Conservation (phyloP, 2,113 vertebrate species). For the Athene cunicularia region DNA sequence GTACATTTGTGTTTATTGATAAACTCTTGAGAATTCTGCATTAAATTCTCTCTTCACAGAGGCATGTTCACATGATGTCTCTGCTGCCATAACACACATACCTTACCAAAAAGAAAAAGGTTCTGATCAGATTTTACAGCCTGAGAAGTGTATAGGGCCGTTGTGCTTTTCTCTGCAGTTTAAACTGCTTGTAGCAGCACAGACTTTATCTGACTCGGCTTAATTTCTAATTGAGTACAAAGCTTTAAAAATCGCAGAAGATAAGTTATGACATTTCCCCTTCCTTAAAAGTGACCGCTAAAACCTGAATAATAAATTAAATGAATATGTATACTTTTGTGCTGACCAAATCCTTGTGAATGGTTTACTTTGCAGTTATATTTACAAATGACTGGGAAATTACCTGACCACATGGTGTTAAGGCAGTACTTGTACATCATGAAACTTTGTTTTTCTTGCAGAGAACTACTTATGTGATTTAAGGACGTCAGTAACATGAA, state of each 20-base stretch:
- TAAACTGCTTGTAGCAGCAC: background rate
- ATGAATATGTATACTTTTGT: background rate
- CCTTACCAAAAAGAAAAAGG: background rate
- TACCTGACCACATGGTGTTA: slow-evolving; percentile 2
- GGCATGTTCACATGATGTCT: background rate
- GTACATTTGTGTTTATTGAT: background rate
- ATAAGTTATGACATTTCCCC: rapidly evolving
- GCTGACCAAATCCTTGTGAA: background rate
- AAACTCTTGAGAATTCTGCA: background rate
- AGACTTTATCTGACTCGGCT: background rate
- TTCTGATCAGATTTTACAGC: background rate
- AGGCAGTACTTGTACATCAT: background rate
- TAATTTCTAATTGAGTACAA: background rate
- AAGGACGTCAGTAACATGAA: slow-evolving; percentile 31
- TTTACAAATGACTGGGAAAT: background rate
- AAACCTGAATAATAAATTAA: background rate
- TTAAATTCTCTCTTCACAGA: background rate
- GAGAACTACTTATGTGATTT: slow-evolving; percentile 39
- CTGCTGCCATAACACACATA: background rate
- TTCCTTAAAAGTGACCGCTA: background rate
- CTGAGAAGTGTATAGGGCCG: background rate
- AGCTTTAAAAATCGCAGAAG: background rate
- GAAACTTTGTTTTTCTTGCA: slow-evolving; percentile 52
- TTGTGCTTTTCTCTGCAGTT: background rate
- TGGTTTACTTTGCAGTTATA: background rate